Evolutionary conservation across 2,888 invertebrate genomes (phyloP).

Genomic region (Phasia obesa): DNA sequence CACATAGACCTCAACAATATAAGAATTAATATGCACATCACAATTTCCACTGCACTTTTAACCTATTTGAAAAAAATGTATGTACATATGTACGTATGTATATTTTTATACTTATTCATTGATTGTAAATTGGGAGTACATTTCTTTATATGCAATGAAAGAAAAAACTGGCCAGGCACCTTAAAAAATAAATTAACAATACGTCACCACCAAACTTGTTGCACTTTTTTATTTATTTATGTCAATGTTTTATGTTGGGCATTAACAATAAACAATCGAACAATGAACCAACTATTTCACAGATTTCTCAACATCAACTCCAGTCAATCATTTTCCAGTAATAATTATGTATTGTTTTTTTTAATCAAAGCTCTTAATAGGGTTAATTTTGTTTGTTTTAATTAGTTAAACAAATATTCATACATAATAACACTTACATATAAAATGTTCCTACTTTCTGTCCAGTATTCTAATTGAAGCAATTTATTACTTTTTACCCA

Average conservation of each 20-base stretch:
- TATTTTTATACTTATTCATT: not conserved
- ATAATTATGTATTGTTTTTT: not conserved
- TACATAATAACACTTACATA: conserved; percentile 46
- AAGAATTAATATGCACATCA: conserved; percentile 27
- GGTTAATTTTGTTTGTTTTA: conserved; percentile 47
- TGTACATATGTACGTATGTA: not conserved
- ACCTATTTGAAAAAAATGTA: no score
- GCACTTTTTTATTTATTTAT: not conserved
- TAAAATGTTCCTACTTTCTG: conserved; percentile 8
- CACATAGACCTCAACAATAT: not conserved
- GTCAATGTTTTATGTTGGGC: not conserved
- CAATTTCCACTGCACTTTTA: conserved; percentile 8
- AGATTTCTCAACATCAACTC: not conserved
- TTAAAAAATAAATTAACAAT: not conserved
- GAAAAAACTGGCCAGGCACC: not conserved
- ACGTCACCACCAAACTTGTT: no score
- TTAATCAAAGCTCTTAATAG: not conserved
- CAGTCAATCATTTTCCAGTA: not conserved
- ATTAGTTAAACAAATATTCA: conserved; percentile 26
- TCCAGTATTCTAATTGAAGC: conserved; percentile 26
- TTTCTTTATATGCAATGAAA: no score
- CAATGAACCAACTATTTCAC: not conserved
- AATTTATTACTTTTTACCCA: conserved; percentile 12
- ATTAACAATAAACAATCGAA: not conserved
- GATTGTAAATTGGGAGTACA: conserved; percentile 17